These are phyloP conservation scores for Tetrax tetrax DNA, from an alignment of 2,113 vertebrate genomes.

Conservation along the genomic window DNA sequence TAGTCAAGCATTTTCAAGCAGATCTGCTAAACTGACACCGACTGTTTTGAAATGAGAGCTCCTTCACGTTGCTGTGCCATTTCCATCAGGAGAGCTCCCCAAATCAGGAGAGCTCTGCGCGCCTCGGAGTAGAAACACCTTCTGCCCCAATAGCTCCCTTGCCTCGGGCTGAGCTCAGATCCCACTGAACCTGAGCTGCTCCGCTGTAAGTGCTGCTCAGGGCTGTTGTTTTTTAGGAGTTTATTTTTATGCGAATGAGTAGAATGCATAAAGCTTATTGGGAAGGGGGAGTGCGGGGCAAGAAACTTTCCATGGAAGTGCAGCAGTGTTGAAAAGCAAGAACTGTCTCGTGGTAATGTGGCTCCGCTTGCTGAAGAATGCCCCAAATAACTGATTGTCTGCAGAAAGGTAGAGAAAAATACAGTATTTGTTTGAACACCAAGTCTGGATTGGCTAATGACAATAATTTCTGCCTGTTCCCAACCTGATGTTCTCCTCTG, in stretches of 20 bases:
- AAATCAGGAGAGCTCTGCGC: not conserved
- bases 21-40: not conserved
- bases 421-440: not conserved
- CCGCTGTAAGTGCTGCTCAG: not conserved
- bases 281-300: not conserved
- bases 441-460: not conserved
- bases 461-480: not conserved
- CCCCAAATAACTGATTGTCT: not conserved
- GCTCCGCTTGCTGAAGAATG: not conserved
- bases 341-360: not conserved
- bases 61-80: not conserved
- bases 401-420: not conserved
- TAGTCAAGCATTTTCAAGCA: not conserved
- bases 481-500: not conserved
- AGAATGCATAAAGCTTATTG: not conserved
- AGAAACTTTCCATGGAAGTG: not conserved
- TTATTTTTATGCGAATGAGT: not conserved
- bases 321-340: not conserved
- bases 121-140: not conserved
- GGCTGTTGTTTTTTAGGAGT: not conserved
- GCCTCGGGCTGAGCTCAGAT: not conserved
- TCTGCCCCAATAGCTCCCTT: rapidly evolving
- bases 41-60: not conserved
- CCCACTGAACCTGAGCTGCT: not conserved
- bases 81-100: not conserved